Conservation (phyloP, 2,888 invertebrate genomes). For the Euzophera pinguis region DNA sequence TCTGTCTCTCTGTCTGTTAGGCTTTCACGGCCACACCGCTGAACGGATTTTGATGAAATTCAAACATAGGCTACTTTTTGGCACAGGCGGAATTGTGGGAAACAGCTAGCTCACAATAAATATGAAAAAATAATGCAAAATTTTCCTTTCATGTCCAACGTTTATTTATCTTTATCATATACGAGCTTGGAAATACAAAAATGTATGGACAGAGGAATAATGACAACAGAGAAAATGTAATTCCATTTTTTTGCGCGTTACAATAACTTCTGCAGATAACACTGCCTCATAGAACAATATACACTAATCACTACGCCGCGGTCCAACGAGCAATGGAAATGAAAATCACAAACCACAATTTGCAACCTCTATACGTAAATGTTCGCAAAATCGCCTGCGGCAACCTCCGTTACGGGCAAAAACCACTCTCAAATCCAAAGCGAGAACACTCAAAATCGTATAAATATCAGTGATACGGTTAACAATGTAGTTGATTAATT, state of each 20-base stretch:
- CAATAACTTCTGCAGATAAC: not conserved
- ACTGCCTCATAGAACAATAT: not conserved
- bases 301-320: not conserved
- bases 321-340: not conserved
- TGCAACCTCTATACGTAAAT: conserved; percentile 1
- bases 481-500: not conserved
- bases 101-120: too few species aligned
- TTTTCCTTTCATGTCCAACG: too few species aligned
- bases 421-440: not conserved
- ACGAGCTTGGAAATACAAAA: too few species aligned
- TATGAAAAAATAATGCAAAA: too few species aligned
- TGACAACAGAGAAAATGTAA: not conserved
- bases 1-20: too few species aligned
- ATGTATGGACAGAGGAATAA: too few species aligned
- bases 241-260: not conserved
- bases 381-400: conserved; percentile 1
- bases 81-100: too few species aligned
- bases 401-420: not conserved
- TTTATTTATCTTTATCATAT: too few species aligned
- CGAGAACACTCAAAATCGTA: not conserved
- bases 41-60: too few species aligned
- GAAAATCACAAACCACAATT: conserved; percentile 9
- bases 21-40: too few species aligned
- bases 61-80: too few species aligned
- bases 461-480: not conserved